Evolutionary conservation across 2,797 vertebrate species (phyloP).

Genomic region (Echiichthys vipera): DNA sequence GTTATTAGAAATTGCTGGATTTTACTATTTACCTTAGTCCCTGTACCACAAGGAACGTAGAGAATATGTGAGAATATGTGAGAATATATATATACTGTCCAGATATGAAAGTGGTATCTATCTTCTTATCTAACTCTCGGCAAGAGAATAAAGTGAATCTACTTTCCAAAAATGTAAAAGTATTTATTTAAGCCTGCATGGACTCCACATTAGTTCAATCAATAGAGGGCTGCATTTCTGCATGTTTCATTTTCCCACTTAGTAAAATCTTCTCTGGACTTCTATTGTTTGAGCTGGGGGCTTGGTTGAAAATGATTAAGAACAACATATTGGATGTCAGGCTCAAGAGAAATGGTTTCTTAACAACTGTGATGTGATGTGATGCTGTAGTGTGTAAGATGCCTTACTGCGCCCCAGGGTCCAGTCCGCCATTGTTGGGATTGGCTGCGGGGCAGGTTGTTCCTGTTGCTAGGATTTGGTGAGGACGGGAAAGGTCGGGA

Average conservation of each 20-base stretch:
- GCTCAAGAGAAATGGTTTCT: neutral
- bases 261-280: neutral
- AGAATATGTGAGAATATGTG: too few species aligned
- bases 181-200: neutral
- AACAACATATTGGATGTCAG: neutral
- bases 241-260: neutral
- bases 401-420: slow-evolving; percentile 97
- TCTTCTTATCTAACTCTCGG: neutral
- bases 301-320: neutral
- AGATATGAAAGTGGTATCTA: neutral
- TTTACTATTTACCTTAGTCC: neutral
- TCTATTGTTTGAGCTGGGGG: neutral
- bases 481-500: slow-evolving; percentile 78
- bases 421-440: slow-evolving; percentile 96
- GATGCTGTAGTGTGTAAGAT: slow-evolving; percentile 3
- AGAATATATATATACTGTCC: too few species aligned
- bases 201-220: neutral
- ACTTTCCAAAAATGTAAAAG: too few species aligned
- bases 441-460: slow-evolving; percentile 80
- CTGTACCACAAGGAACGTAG: neutral
- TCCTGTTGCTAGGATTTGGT: slow-evolving; percentile 79
- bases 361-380: slow-evolving; percentile 3
- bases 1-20: neutral
- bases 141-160: neutral
- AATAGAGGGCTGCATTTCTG: neutral